Evolutionary conservation across 2,888 invertebrate species (phyloP).

Genomic region (Mantis religiosa): DNA sequence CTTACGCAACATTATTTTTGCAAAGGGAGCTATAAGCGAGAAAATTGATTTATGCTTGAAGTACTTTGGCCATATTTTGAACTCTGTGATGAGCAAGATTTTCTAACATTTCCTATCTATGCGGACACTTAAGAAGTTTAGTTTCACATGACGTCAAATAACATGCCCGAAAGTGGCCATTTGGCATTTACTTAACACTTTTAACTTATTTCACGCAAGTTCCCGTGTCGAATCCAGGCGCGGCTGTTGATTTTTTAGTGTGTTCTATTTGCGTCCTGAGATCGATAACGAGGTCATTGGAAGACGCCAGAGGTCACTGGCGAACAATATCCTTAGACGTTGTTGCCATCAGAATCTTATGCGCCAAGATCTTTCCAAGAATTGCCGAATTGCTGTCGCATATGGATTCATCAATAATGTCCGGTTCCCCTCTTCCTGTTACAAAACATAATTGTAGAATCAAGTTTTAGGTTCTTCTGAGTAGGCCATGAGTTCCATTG

Average conservation of each 20-base stretch:
- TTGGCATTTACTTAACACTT: neutral
- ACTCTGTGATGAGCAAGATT: no score
- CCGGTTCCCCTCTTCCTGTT: no score
- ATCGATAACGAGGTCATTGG: neutral
- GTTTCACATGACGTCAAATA: no score
- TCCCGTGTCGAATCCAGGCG: neutral
- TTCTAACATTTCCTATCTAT: no score
- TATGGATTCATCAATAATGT: no score
- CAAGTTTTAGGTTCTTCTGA: neutral
- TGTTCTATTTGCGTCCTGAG: neutral
- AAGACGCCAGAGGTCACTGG: neutral
- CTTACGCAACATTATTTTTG: no score
- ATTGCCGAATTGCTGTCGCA: neutral
- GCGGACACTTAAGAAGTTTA: no score
- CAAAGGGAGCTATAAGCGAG: no score
- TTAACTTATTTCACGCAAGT: neutral
- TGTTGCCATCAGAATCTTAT: conserved; percentile 39
- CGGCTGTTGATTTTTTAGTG: neutral
- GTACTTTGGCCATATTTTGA: no score
- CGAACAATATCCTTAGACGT: neutral
- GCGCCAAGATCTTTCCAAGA: conserved; percentile 38
- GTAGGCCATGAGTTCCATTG: no score
- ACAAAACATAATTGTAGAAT: neutral
- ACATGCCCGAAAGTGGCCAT: neutral
- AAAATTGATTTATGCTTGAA: no score